A percentile compares a stretch with the other conserved stretches of the same genome.
These are phyloP conservation scores for Micromussa lordhowensis DNA, from an alignment of 92 coral and sea anemone species.

Conservation along the genomic window DNA sequence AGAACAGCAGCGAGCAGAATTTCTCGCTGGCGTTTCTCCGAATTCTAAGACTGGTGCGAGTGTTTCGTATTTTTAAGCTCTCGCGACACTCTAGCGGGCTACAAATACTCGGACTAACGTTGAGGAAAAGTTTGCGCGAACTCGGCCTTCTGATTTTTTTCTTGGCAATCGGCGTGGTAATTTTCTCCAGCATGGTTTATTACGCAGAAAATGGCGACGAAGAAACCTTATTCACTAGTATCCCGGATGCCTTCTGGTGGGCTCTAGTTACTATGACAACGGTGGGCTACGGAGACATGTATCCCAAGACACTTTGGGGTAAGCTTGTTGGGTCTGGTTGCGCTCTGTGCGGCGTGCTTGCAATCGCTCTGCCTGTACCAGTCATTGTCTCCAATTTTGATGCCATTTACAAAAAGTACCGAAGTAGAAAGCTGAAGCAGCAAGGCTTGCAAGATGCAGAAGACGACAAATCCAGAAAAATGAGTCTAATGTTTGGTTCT, in stretches of 20 bases:
- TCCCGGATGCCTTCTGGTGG: constrained; percentile 99
- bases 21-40: constrained; percentile 92
- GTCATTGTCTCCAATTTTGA: constrained; percentile 97
- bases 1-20: constrained; percentile 63
- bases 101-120: constrained; percentile 92
- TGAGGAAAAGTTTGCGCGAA: constrained; percentile 92
- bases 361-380: constrained; percentile 96
- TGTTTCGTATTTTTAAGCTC: constrained; percentile 93
- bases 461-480: constrained; percentile 34
- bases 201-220: constrained; percentile 92
- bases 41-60: constrained; percentile 92
- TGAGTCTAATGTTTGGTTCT: constrained; percentile 45
- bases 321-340: constrained; percentile 94
- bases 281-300: constrained; percentile 97
- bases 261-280: constrained; percentile 99
- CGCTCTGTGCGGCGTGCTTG: constrained; percentile 92
- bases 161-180: constrained; percentile 86
- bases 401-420: constrained; percentile 84
- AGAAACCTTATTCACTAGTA: constrained; percentile 79
- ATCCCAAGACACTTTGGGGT: constrained; percentile 93
- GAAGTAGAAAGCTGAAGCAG: constrained; percentile 86
- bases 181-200: constrained; percentile 98
- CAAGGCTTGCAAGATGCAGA: constrained; percentile 56
- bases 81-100: constrained; percentile 98
- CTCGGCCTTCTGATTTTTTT: constrained; percentile 94